Conservation (phyloP, 1,140 invertebrate species). For the Hyles vespertilio region DNA sequence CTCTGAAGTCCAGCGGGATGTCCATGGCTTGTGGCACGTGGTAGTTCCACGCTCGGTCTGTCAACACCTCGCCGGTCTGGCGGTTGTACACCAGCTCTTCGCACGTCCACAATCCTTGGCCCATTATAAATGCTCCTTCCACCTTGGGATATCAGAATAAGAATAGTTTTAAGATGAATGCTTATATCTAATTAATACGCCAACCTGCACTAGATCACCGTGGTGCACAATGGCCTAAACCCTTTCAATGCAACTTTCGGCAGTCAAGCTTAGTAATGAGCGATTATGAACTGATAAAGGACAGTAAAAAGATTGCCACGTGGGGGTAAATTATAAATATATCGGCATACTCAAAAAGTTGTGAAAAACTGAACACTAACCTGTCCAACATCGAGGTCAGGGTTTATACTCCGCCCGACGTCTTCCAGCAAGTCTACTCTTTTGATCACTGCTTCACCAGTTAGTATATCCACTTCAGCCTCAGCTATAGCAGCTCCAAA, state of each 20-base stretch:
- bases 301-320: not conserved
- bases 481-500: conserved; percentile 79
- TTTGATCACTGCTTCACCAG: conserved; percentile 80
- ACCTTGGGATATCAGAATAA: conserved; percentile 26
- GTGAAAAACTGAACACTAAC: conserved; percentile 30
- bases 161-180: too few relatives aligned
- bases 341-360: not conserved
- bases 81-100: conserved; percentile 82
- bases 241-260: too few relatives aligned
- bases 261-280: too few relatives aligned
- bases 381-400: conserved; percentile 88
- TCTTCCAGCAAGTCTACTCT: conserved; percentile 87
- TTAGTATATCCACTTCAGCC: conserved; percentile 85
- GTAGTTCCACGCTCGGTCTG: conserved; percentile 88
- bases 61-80: conserved; percentile 80
- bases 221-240: too few relatives aligned
- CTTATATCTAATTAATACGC: too few relatives aligned
- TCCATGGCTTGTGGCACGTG: conserved; percentile 87
- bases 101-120: conserved; percentile 84
- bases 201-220: too few relatives aligned
- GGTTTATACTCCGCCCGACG: conserved; percentile 84
- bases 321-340: too few relatives aligned
- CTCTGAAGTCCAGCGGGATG: conserved; percentile 87
- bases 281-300: not conserved
- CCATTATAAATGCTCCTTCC: conserved; percentile 92